Conservation (phyloP, 2,888 invertebrate genomes). For the Arrhopalites spinosus region DNA sequence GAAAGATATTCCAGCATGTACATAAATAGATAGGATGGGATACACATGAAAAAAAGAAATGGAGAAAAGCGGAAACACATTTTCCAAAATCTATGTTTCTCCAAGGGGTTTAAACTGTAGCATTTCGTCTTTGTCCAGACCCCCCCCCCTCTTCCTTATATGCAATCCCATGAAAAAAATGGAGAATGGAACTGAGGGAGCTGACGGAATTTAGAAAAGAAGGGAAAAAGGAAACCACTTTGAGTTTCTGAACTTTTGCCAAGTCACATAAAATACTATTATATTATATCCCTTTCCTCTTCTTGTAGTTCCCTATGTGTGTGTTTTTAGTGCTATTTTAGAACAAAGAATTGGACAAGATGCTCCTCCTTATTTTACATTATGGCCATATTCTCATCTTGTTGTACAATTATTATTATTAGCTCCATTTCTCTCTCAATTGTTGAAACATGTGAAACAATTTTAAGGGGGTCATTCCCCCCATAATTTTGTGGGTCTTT, state of each 20-base stretch:
- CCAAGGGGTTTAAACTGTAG: conserved; percentile 20
- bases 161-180: background rate
- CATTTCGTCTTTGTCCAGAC: background rate
- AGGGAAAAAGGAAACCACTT: conserved; percentile 1
- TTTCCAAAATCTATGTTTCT: conserved; percentile 24
- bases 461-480: no score
- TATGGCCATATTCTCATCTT: background rate
- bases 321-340: no score
- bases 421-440: background rate
- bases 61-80: conserved; percentile 6
- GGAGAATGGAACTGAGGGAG: background rate
- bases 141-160: background rate
- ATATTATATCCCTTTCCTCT: background rate
- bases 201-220: background rate
- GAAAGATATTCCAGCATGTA: no score
- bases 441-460: no score
- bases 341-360: no score
- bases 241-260: conserved; percentile 11
- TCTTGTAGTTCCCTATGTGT: no score
- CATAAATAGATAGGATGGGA: no score
- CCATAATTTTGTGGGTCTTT: no score
- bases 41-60: no score
- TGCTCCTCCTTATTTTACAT: background rate
- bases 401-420: no score
- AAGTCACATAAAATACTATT: conserved; percentile 8